Conservation (phyloP, 2,113 vertebrate genomes). For the Apodemus speciosus region DNA sequence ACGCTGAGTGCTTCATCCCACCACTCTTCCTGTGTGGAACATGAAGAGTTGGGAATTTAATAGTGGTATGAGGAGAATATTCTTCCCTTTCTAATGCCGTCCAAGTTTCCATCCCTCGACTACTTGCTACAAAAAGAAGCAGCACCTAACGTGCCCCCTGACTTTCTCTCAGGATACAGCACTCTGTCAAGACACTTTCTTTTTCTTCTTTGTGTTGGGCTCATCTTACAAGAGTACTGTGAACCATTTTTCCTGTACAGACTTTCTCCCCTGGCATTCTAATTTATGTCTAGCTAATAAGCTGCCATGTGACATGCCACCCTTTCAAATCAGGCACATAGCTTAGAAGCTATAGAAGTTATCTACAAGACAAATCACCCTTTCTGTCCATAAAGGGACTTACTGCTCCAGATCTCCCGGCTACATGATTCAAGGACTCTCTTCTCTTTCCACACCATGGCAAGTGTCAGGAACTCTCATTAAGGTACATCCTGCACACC, state of each 20-base stretch:
- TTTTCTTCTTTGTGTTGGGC: neutral
- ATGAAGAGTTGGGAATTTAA: neutral
- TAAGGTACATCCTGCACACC: accelerated
- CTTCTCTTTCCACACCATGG: too few relatives aligned
- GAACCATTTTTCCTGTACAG: neutral
- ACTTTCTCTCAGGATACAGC: neutral
- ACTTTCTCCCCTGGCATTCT: neutral
- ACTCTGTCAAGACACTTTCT: neutral
- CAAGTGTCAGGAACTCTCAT: accelerated
- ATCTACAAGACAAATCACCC: neutral
- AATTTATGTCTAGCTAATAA: neutral
- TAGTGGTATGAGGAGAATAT: neutral
- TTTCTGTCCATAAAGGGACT: neutral
- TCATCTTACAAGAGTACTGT: neutral
- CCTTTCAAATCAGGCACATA: neutral
- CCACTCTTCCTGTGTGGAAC: neutral
- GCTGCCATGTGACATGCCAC: neutral
- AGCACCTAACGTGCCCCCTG: neutral
- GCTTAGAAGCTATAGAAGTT: neutral
- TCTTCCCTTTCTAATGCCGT: neutral
- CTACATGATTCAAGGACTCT: neutral
- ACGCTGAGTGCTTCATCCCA: neutral
- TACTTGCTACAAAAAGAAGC: neutral
- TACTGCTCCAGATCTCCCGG: neutral
- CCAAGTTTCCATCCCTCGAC: neutral